These are phyloP conservation scores for Thysanoteuthis rhombus DNA, from an alignment of 2,888 invertebrate genomes.

Conservation along the genomic window DNA sequence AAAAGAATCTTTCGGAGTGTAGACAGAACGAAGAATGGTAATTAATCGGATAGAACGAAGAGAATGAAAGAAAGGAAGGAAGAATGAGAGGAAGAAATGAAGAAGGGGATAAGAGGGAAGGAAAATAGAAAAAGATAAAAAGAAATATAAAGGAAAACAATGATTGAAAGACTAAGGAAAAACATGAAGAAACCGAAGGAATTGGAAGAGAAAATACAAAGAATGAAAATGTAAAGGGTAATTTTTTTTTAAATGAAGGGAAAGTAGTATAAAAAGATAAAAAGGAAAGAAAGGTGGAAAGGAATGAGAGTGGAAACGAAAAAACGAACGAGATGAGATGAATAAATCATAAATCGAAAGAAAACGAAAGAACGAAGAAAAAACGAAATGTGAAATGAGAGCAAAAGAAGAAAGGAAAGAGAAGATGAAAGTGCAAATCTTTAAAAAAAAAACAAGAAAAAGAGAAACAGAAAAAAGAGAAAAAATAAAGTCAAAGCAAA, in stretches of 20 bases:
- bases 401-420: neutral
- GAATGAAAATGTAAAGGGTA: too few species aligned
- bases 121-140: neutral
- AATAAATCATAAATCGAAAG: too few species aligned
- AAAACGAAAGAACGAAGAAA: neutral
- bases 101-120: too few species aligned
- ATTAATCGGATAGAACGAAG: neutral
- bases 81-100: too few species aligned
- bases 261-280: too few species aligned
- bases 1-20: neutral
- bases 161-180: neutral
- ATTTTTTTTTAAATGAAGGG: too few species aligned
- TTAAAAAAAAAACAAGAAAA: too few species aligned
- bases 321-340: neutral
- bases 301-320: neutral
- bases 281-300: neutral
- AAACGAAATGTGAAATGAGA: neutral
- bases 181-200: neutral
- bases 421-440: too few species aligned
- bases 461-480: too few species aligned
- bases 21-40: neutral
- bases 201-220: too few species aligned
- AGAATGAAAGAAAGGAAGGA: neutral
- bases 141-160: neutral
- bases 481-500: too few species aligned